Evolutionary conservation across 37 sponge, comb jelly and placozoan species (phyloP).

Genomic region (Dysidea cf. avara): DNA sequence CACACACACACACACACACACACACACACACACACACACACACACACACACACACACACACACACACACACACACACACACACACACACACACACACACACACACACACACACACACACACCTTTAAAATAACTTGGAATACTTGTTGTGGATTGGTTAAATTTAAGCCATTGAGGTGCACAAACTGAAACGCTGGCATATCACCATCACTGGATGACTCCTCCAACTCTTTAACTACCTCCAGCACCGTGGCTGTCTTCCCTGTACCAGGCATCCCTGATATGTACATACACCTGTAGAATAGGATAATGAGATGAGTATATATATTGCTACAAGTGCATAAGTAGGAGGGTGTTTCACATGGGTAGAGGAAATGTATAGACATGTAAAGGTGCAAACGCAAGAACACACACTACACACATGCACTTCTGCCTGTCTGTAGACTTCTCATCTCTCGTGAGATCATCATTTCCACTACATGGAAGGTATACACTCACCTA

Average conservation of each 20-base stretch:
- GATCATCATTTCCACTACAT: too few relatives aligned
- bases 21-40: slow-evolving; percentile 9
- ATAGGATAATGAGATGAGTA: background rate
- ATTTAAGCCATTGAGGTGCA: slow-evolving; percentile 93
- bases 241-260: slow-evolving; percentile 95
- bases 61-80: slow-evolving; percentile 22
- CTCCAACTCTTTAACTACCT: slow-evolving; percentile 60
- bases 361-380: background rate
- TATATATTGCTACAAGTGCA: background rate
- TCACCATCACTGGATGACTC: slow-evolving; percentile 41
- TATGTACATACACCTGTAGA: slow-evolving; percentile 85
- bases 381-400: too few relatives aligned
- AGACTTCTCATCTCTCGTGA: too few relatives aligned
- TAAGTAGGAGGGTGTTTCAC: background rate
- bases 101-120: slow-evolving; percentile 24
- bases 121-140: too few relatives aligned
- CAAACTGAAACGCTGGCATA: slow-evolving; percentile 72
- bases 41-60: slow-evolving; percentile 24
- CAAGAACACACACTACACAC: too few relatives aligned
- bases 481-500: too few relatives aligned
- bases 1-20: background rate
- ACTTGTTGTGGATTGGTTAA: too few relatives aligned
- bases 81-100: slow-evolving; percentile 24
- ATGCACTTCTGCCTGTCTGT: too few relatives aligned
- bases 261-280: slow-evolving; percentile 95